phyloP scores from a whole-genome alignment of 2,113 vertebrate genomes.

The Alligator sinensis region DNA sequence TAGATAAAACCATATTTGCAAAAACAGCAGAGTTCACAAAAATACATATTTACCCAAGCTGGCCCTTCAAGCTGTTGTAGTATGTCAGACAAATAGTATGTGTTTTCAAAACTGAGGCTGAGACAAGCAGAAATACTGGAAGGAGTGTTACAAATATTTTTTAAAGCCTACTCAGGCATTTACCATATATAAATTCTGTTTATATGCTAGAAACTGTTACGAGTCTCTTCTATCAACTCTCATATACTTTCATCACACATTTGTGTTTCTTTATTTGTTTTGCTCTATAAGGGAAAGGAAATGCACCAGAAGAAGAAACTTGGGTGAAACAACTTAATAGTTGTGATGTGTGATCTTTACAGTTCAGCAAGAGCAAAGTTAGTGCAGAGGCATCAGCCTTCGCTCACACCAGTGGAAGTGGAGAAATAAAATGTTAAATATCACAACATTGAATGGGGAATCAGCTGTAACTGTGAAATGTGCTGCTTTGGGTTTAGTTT shows the following conservation, averaged over 20 bases:
- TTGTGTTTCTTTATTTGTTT: slow-evolving; percentile 43
- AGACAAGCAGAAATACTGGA: neutral
- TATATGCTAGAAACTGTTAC: slow-evolving; percentile 10
- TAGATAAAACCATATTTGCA: slow-evolving; percentile 69
- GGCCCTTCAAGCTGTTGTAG: slow-evolving; percentile 60
- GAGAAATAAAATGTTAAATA: slow-evolving; percentile 60
- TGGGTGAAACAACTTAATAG: slow-evolving; percentile 68
- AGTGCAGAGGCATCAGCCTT: slow-evolving; percentile 38
- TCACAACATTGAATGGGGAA: slow-evolving; percentile 50
- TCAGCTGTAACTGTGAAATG: slow-evolving; percentile 57
- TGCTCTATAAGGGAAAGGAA: slow-evolving; percentile 56
- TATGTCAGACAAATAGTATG: slow-evolving; percentile 45
- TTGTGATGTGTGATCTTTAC: slow-evolving; percentile 37
- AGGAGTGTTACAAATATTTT: slow-evolving; percentile 37
- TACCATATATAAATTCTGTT: slow-evolving; percentile 47
- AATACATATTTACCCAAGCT: slow-evolving; percentile 74
- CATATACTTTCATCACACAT: slow-evolving; percentile 35
- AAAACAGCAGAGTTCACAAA: slow-evolving; percentile 65
- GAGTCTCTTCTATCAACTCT: slow-evolving; percentile 15
- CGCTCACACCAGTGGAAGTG: slow-evolving; percentile 22
- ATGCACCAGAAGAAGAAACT: slow-evolving; percentile 48
- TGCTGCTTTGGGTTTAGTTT: slow-evolving; percentile 65
- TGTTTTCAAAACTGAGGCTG: slow-evolving; percentile 43
- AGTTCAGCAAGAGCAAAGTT: slow-evolving; percentile 56
- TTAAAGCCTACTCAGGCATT: slow-evolving; percentile 21